Evolutionary conservation across 2,113 vertebrate species (phyloP), one percentile per base, ranked within the genome.

Genomic region (Ageneiosus marmoratus): DNA sequence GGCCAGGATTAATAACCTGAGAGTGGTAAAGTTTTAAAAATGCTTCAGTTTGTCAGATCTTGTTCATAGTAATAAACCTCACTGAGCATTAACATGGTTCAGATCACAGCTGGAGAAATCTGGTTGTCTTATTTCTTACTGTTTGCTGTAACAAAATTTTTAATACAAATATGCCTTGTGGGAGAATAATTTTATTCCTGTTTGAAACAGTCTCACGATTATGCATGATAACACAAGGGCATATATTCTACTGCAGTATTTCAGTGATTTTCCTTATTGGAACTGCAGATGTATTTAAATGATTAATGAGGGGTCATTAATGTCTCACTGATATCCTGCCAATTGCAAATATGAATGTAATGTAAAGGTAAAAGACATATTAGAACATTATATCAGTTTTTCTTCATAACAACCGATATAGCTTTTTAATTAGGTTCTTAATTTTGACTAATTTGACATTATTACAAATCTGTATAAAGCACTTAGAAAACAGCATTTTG

Each of bases 11-110:
- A 79, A 60, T 44, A 81, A 84, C 50, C 65, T 67, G 67, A 29
- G 32, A 48, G 74, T 74, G 75, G 74, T 53, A 81, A 75, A 78
- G 34, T 65, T 69, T 69, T 24, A 55, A 69, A 41, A 82, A 55
- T 29, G 46, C 46, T 69, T 77, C 41, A 48, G 56, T 83, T 56
- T 77, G 73, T 81, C 72, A 77, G 48, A 77, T 69, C 73, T 51
- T 44, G 32, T 56, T 83, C 41, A 44, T 29, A 11, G 44, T 65
- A 51, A 55, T 77, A 44, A 78, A 79, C 16, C 56, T 44, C 37
- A 29, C n/a, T 50, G 82, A 62, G 50, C 53, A 27, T 20, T 41
- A 83, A 67, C 27, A 27, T 51, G 10, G 32, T 83, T 34, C 50
- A 69, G 16, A 77, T 69, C 50, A 34, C 20, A 50, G 41, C 73